These are phyloP conservation scores for Thripadectes ignobilis DNA, from an alignment of 2,797 vertebrate species.

Conservation along the genomic window DNA sequence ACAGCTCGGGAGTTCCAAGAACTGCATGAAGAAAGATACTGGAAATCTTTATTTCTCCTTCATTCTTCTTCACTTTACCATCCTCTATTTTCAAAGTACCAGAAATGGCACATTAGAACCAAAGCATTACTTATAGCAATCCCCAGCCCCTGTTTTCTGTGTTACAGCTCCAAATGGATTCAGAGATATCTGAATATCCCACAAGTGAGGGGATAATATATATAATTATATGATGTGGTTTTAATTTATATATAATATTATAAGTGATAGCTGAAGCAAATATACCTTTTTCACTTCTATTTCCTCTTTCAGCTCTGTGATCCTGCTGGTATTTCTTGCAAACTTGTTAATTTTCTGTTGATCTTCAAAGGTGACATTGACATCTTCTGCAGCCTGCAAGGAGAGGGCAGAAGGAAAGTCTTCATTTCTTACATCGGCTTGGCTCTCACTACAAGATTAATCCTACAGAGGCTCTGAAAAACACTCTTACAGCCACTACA, in stretches of 20 bases:
- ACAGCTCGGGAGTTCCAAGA: background rate
- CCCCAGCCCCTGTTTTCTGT: background rate
- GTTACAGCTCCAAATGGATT: background rate
- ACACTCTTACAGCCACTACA: rapidly evolving
- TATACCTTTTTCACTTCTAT: slow-evolving; percentile 93
- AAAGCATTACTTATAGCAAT: background rate
- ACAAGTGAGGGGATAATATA: no score
- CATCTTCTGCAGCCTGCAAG: slow-evolving; percentile 91
- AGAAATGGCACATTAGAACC: background rate
- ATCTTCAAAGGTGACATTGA: slow-evolving; percentile 96
- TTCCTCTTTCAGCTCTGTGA: slow-evolving; percentile 95
- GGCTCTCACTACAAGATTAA: background rate
- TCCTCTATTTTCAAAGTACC: background rate
- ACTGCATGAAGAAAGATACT: background rate
- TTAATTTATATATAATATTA: no score
- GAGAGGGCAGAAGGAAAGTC: background rate
- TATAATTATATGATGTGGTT: no score
- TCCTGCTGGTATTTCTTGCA: slow-evolving; percentile 92
- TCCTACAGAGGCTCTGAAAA: background rate
- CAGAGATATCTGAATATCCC: background rate
- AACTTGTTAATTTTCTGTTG: slow-evolving; percentile 99
- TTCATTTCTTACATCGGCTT: background rate
- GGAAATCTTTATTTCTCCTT: background rate
- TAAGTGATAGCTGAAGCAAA: background rate
- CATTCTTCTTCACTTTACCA: background rate